phyloP scores from a whole-genome alignment of 2,797 vertebrate genomes.

The Tangara arthus region DNA sequence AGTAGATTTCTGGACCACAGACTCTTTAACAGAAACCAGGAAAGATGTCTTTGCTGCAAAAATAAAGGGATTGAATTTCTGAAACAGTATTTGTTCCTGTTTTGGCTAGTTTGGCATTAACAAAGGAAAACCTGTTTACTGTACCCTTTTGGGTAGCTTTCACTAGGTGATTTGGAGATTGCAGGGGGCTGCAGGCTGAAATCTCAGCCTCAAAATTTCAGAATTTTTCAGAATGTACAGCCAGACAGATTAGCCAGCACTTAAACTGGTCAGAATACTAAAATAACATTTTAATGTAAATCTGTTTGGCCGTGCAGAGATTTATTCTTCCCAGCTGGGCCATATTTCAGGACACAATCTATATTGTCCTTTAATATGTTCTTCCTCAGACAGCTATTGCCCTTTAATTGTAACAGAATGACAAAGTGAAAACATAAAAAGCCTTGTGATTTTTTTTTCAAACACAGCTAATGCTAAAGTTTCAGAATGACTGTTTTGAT shows the following conservation, averaged over 20 bases:
- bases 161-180: background rate
- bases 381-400: slow-evolving; percentile 51
- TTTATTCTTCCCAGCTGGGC: slow-evolving; percentile 30
- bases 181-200: background rate
- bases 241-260: background rate
- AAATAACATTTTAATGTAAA: slow-evolving; percentile 43
- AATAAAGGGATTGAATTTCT: background rate
- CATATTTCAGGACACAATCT: slow-evolving; percentile 42
- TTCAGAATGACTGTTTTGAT: slow-evolving; percentile 34
- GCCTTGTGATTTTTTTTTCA: slow-evolving; percentile 41
- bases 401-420: slow-evolving; percentile 57
- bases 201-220: background rate
- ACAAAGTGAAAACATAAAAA: slow-evolving; percentile 39
- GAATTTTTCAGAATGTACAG: background rate
- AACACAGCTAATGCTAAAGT: slow-evolving; percentile 20
- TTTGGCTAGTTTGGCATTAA: background rate
- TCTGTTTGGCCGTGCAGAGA: background rate
- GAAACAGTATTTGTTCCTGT: background rate
- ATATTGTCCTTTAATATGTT: slow-evolving; percentile 34
- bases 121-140: background rate
- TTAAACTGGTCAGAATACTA: slow-evolving; percentile 26
- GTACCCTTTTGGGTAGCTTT: background rate
- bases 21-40: background rate
- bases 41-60: background rate
- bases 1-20: background rate